Conservation (phyloP, 2,888 invertebrate genomes). For the Crocallis elinguaria region DNA sequence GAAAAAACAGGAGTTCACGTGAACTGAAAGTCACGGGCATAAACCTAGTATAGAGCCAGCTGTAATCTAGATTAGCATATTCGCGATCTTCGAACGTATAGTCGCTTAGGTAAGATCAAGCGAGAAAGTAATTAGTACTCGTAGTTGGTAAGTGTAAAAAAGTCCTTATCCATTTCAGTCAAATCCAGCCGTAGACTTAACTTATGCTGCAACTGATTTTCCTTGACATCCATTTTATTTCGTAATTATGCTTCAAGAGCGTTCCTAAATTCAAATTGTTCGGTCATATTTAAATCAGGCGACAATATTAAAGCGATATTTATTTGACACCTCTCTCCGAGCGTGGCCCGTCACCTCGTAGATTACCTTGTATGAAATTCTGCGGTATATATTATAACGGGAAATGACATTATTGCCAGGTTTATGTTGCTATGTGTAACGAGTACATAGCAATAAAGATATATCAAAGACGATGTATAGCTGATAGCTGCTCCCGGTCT, state of each 20-base stretch:
- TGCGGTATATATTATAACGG: slow-evolving; percentile 61
- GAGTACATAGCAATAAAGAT: slow-evolving; percentile 44
- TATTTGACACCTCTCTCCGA: slow-evolving; percentile 56
- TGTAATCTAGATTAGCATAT: too few species aligned
- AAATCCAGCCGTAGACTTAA: not conserved
- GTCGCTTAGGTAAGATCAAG: too few species aligned
- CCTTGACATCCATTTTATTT: not conserved
- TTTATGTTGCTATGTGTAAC: slow-evolving; percentile 38
- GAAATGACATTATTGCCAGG: slow-evolving; percentile 55
- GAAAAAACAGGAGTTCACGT: too few species aligned
- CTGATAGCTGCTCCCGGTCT: slow-evolving; percentile 14
- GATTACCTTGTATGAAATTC: slow-evolving; percentile 63
- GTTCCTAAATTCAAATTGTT: slow-evolving; percentile 17
- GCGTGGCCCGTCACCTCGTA: slow-evolving; percentile 50
- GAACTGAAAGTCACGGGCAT: too few species aligned
- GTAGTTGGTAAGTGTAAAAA: too few species aligned
- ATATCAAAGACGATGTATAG: slow-evolving; percentile 51
- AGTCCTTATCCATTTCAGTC: too few species aligned
- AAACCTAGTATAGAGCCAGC: too few species aligned
- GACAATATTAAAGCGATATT: slow-evolving; percentile 49
- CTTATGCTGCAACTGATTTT: not conserved
- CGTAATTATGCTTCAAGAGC: not conserved
- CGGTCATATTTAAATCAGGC: slow-evolving; percentile 28
- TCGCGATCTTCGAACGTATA: too few species aligned
- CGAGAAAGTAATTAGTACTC: too few species aligned